phyloP scores from a whole-genome alignment of 1,140 invertebrate genomes.

The Zelostemma sp. region DNA sequence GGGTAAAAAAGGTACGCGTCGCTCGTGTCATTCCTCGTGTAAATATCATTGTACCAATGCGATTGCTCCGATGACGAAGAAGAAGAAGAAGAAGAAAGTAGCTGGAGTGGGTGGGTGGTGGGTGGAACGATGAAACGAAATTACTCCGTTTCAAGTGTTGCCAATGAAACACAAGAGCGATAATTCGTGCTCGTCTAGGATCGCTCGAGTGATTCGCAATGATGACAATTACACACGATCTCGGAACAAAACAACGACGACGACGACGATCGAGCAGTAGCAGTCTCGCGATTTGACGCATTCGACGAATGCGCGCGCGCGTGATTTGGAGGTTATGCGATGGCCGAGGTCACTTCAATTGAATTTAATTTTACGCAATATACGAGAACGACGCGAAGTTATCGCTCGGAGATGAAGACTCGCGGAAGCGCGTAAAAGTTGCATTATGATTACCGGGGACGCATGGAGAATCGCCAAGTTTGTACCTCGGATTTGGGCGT shows the following conservation, averaged over 20 bases:
- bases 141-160: too few species aligned
- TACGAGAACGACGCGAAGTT: constrained; percentile 53
- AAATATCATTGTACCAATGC: too few species aligned
- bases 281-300: too few species aligned
- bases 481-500: constrained; percentile 57
- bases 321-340: constrained; percentile 52
- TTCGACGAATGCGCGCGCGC: not conserved
- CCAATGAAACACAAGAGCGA: not conserved
- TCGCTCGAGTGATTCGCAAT: not conserved
- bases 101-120: too few species aligned
- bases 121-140: too few species aligned
- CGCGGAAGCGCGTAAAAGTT: constrained; percentile 21
- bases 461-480: constrained; percentile 55
- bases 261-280: too few species aligned
- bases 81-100: too few species aligned
- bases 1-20: too few species aligned
- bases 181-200: not conserved
- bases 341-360: constrained; percentile 67
- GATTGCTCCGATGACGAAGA: too few species aligned
- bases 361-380: constrained; percentile 70
- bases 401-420: constrained; percentile 40
- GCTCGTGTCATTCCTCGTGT: too few species aligned
- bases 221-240: not conserved
- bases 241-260: not conserved
- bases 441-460: constrained; percentile 55